Evolutionary conservation across 2,888 invertebrate genomes (phyloP), one percentile per base, ranked within the genome.

Genomic region (Blastobasis adustella): DNA sequence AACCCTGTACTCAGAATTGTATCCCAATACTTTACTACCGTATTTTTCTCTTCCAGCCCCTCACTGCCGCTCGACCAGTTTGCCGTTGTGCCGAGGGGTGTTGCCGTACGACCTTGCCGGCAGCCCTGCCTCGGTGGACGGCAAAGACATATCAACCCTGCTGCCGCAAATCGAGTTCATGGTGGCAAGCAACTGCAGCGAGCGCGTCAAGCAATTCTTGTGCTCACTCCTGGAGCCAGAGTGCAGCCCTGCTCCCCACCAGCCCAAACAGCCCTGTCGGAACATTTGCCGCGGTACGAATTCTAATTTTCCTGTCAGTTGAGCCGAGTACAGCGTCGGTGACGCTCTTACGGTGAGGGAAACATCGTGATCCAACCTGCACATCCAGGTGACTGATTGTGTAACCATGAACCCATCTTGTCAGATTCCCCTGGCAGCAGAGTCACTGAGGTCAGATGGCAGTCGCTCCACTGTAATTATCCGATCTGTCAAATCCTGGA

Each of bases 171-270:
- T 92, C 58, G 89, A 92, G 65, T 89, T 89, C 59, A 78, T 93
- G 23, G 82, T 91, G 10, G 74, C 88, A n/a, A 90, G 91, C 6
- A 91, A 92, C 62, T 93, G 93, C 72, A 92, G 92, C 57, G 84
- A 88, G 0, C 83, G 93, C 4, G 84, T 91, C 1, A 82, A 83
- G 40, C 91, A 92, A 58, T 92, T 92, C 68, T 74, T 91, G 10
- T 93, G 93, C 60, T 89, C 92, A 1, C 78, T 91, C 8, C 73
- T 93, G 43, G 93, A 93, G 61, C 93, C 93, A 0, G 92, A 93
- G 61, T 93, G 93, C 68, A 90, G 89, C 54, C 91, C 92, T 0
- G 80, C 87, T 10, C 90, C 90, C 8, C 89, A 88, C 58, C 85
- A 88, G 5, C 76, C 89, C n/a, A 85, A 91, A 57, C 86, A 90